phyloP scores from a whole-genome alignment of 2,888 invertebrate genomes.

The Lissonota sp. region DNA sequence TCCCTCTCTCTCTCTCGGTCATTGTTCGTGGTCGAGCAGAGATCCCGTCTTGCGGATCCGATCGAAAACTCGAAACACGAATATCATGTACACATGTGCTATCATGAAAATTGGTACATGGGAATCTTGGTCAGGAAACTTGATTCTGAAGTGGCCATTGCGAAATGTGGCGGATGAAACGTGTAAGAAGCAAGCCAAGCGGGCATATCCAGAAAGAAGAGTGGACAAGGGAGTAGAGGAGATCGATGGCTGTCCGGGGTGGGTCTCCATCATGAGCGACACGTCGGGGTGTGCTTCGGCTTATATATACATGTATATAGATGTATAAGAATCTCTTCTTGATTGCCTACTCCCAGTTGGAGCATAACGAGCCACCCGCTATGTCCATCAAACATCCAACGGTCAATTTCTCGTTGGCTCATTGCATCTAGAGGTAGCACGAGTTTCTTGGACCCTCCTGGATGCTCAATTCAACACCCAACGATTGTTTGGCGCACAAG shows the following conservation, averaged over 20 bases:
- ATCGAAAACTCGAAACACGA: neutral
- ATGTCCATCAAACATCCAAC: constrained; percentile 81
- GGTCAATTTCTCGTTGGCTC: constrained; percentile 76
- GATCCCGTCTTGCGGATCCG: neutral
- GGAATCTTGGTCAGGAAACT: neutral
- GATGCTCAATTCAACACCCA: constrained; percentile 24
- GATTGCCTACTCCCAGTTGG: constrained; percentile 77
- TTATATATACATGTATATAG: constrained; percentile 48
- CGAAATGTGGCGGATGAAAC: constrained; percentile 23
- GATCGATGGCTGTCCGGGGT: constrained; percentile 79
- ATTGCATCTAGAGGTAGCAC: constrained; percentile 48
- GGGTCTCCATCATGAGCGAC: constrained; percentile 82
- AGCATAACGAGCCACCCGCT: constrained; percentile 82
- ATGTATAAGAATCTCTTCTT: constrained; percentile 78
- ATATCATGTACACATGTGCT: constrained; percentile 4
- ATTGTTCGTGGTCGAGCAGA: neutral
- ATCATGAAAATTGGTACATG: neutral
- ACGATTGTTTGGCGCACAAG: neutral
- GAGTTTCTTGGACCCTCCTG: constrained; percentile 24
- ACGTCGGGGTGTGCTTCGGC: constrained; percentile 76
- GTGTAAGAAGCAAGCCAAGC: constrained; percentile 73
- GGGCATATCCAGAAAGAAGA: constrained; percentile 15
- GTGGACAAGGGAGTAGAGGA: constrained; percentile 62
- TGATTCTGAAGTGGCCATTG: constrained; percentile 47
- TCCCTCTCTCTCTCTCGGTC: no score